Conservation (phyloP, 2,888 invertebrate species). For the Limnephilus marmoratus region DNA sequence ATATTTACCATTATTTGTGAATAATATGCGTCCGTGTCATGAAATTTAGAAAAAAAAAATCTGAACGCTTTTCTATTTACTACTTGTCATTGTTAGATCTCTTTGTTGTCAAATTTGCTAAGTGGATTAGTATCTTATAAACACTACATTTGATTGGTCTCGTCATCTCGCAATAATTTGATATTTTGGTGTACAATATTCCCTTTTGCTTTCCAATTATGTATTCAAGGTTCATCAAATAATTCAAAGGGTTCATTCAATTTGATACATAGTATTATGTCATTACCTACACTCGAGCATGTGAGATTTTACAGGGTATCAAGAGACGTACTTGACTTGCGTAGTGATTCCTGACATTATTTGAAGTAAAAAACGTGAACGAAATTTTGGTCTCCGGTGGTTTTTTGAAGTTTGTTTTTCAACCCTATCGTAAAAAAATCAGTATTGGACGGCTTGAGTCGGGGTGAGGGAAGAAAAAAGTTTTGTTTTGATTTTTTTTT, state of each 20-base stretch:
- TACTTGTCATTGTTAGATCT: not conserved
- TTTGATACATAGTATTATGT: not conserved
- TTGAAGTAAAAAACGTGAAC: too few species aligned
- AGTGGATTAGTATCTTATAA: not conserved
- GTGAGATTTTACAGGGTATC: not conserved
- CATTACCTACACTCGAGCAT: not conserved
- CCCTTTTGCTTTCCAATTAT: constrained; percentile 2
- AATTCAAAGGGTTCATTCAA: not conserved
- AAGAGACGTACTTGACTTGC: too few species aligned
- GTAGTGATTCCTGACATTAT: too few species aligned
- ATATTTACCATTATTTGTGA: too few species aligned
- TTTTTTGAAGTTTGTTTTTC: too few species aligned
- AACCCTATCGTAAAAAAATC: too few species aligned
- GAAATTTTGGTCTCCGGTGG: too few species aligned
- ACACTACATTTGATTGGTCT: not conserved
- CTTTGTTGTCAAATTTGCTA: not conserved
- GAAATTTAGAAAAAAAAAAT: too few species aligned
- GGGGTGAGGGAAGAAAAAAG: too few species aligned
- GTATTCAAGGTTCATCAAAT: not conserved
- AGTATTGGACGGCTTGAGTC: too few species aligned
- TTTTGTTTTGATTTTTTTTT: too few species aligned
- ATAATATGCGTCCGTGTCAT: too few species aligned
- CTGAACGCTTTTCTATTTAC: not conserved
- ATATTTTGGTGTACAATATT: not conserved
- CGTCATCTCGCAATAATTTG: not conserved